Evolutionary conservation across 2,797 vertebrate species (phyloP), one percentile per base, ranked within the genome.

Genomic region (Acipenser oxyrinchus): DNA sequence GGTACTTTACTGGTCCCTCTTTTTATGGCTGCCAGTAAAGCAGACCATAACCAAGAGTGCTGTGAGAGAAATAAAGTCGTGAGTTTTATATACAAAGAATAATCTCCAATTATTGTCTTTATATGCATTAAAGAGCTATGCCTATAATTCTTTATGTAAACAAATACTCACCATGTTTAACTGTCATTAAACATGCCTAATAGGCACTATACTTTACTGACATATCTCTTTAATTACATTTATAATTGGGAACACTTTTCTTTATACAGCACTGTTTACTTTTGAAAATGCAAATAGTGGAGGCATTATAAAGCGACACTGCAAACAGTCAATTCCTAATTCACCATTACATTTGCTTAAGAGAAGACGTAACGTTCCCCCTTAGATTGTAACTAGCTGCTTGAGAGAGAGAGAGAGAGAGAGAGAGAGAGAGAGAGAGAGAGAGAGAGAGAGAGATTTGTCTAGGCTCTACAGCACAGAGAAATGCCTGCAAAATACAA

Each of bases 401-500:
- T 15, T 62, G 6, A 13, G 15, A 52, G 48, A 65, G 64, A 23
- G 49, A 1, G 63, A 65, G 51, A 5, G 13, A 23, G 50, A n/a
- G 13, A 37, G 8, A 6, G 63, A 23, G 63, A 10, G 51, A 53
- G 64, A 10, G 9, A 13, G 64, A 18, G 7, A 52, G 64, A 11
- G 18, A 37, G 64, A 15, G 37, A 63, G 37, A 13, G 10, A 62
- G 23, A 3, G n/a, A 10, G 7, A n/a, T n/a, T 55, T 51, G 15
- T 81, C 79, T 85, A 79, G 23, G 23, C 1, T 23, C 23, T 3
- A 86, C 85, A 84, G 81, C 82, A 87, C 75, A 89, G 78, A 62
- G 79, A 83, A 83, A 85, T 87, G 87, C 84, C 72, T 69, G 66
- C 78, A 82, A 88, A 87, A 90, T 90, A 81, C 79, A 84, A 87